These are phyloP conservation scores for Xestia rhomboidea DNA, from an alignment of 2,888 invertebrate genomes.

Conservation along the genomic window DNA sequence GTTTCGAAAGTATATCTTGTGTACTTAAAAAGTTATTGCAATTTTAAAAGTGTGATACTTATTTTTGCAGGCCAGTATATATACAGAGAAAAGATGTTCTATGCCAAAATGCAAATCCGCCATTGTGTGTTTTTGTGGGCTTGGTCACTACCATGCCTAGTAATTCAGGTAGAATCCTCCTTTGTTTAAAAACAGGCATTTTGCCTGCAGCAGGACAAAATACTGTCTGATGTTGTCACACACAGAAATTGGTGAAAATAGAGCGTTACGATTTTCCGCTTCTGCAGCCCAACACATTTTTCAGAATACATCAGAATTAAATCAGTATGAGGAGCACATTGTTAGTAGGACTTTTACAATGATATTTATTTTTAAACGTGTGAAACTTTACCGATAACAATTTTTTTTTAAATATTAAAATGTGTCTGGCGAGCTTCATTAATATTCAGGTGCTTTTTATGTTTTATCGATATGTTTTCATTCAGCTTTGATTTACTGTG, in stretches of 20 bases:
- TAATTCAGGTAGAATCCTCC: neutral
- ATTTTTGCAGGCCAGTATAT: too few relatives aligned
- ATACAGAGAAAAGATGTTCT: neutral
- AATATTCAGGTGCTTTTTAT: neutral
- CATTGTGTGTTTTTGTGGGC: neutral
- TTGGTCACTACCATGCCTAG: neutral
- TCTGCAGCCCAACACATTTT: neutral
- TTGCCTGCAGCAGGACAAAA: neutral
- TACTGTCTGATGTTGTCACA: neutral
- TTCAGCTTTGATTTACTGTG: neutral
- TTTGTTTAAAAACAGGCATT: neutral
- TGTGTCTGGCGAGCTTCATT: neutral
- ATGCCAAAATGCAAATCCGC: neutral
- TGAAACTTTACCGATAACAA: neutral
- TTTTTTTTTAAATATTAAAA: neutral
- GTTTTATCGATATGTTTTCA: neutral
- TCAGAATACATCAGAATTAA: neutral
- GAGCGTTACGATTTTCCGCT: neutral
- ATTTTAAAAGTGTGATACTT: too few relatives aligned
- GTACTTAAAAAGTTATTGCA: too few relatives aligned
- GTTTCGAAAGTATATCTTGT: too few relatives aligned
- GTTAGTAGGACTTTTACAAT: neutral
- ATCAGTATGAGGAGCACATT: neutral
- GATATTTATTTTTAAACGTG: neutral
- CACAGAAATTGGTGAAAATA: neutral